Conservation (phyloP, 2,888 invertebrate genomes). For the Nomada hirtipes region DNA sequence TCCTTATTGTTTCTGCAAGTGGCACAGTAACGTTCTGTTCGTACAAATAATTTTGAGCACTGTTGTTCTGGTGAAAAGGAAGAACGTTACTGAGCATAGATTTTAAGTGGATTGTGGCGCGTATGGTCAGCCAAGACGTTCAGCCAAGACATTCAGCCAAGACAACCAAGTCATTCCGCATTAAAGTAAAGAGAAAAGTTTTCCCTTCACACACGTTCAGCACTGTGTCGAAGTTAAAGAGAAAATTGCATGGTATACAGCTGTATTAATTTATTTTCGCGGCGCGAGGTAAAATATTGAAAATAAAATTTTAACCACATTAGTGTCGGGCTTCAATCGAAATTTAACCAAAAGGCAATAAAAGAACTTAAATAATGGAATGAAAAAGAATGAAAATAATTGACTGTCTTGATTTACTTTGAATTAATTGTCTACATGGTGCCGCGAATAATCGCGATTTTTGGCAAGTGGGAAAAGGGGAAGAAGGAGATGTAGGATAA, state of each 20-base stretch:
- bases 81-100: no score
- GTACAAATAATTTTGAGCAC: conserved; percentile 7
- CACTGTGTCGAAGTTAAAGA: neutral
- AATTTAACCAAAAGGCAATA: neutral
- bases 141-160: neutral
- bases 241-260: no score
- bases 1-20: conserved; percentile 20
- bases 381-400: neutral
- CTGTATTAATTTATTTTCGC: no score
- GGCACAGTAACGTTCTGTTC: neutral
- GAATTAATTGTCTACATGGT: neutral
- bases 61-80: conserved; percentile 2
- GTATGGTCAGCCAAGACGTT: neutral
- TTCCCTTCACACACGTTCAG: neutral
- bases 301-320: neutral
- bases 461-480: conserved; percentile 20
- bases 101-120: neutral
- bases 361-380: neutral
- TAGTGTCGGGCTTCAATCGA: neutral
- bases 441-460: conserved; percentile 32
- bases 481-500: conserved; percentile 40
- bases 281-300: no score
- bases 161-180: no score
- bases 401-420: neutral
- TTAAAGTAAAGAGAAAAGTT: neutral